Evolutionary conservation across 1,140 invertebrate genomes (phyloP).

Genomic region (Trachelipus rathkii): DNA sequence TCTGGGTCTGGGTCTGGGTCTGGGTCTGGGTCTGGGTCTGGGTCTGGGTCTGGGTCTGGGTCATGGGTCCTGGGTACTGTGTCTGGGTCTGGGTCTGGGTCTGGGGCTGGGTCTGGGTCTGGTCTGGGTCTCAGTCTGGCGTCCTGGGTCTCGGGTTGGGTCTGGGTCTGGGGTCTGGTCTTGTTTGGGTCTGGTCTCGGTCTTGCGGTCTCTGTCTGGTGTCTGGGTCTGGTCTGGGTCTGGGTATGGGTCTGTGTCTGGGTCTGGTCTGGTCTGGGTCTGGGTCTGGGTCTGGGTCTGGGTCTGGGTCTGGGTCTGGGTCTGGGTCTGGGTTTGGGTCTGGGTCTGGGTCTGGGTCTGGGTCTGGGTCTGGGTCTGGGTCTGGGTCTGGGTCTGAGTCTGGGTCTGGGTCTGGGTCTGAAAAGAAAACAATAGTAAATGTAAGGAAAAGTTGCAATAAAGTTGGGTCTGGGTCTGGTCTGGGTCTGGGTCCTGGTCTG

Average conservation of each 20-base stretch:
- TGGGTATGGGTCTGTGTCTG: too few species aligned
- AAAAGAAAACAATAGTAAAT: too few species aligned
- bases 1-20: too few species aligned
- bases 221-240: too few species aligned
- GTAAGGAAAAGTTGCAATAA: not conserved
- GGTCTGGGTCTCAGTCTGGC: not conserved
- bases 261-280: too few species aligned
- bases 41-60: not conserved
- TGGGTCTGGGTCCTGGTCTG: conserved; percentile 3
- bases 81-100: not conserved
- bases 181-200: not conserved
- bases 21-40: conserved; percentile 1
- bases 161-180: not conserved
- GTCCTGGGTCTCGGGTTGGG: not conserved
- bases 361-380: conserved; percentile 3
- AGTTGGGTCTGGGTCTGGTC: too few species aligned
- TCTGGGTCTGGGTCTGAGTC: not conserved
- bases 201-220: too few species aligned
- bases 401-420: conserved; percentile 1
- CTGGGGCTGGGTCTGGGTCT: too few species aligned
- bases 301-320: conserved; percentile 1
- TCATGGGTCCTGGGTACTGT: not conserved
- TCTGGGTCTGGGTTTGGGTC: conserved; percentile 6
- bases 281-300: not conserved
- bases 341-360: conserved; percentile 8